Conservation (phyloP, 2,888 invertebrate genomes). For the Orchestes rusci region DNA sequence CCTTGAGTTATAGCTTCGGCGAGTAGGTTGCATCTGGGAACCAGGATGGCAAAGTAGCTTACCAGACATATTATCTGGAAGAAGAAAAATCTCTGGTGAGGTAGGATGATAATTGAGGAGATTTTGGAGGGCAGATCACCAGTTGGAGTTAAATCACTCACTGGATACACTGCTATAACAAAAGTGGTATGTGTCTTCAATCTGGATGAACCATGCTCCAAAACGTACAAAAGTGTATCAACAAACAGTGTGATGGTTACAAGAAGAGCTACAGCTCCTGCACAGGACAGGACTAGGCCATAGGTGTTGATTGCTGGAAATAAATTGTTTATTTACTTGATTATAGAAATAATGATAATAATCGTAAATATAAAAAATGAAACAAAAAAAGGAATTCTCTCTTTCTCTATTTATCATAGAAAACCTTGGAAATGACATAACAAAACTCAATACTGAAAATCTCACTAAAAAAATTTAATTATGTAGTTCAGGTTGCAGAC, state of each 20-base stretch:
- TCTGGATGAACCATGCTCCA: conserved; percentile 48
- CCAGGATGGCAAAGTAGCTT: conserved; percentile 51
- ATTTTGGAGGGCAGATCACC: no score
- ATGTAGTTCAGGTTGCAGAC: no score
- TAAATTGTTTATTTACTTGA: conserved; percentile 1
- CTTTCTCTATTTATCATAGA: no score
- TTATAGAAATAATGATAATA: no score
- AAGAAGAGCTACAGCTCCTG: conserved; percentile 48
- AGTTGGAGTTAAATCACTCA: no score
- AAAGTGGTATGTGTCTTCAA: conserved; percentile 50
- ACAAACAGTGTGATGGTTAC: conserved; percentile 48
- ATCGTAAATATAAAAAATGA: no score
- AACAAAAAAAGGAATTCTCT: no score
- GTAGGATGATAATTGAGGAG: no score
- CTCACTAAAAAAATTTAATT: no score
- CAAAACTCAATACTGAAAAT: background rate
- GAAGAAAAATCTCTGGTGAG: no score
- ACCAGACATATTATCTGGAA: conserved; percentile 54
- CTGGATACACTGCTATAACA: conserved; percentile 58
- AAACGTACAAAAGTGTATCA: conserved; percentile 50
- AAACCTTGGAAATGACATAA: background rate
- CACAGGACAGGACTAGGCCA: conserved; percentile 50
- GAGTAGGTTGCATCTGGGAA: conserved; percentile 58
- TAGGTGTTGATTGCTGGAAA: conserved; percentile 51
- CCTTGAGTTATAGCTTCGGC: conserved; percentile 64